Evolutionary conservation across 2,888 invertebrate genomes (phyloP).

Genomic region (Lacanobia wlatinum): DNA sequence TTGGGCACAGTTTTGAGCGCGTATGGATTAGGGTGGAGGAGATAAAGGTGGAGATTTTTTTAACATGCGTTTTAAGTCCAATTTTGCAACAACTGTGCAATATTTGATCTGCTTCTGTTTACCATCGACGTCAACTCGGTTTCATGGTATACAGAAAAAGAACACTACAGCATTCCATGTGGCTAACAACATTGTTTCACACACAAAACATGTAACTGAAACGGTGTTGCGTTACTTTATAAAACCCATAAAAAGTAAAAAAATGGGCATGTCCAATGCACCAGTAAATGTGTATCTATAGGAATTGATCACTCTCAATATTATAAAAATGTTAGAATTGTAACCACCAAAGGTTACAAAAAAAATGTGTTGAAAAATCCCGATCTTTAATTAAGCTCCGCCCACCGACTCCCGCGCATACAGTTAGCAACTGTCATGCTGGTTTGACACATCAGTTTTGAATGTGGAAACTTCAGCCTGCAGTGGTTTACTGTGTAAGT

Average conservation of each 20-base stretch:
- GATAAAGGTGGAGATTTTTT: background rate
- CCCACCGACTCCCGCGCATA: conserved; percentile 41
- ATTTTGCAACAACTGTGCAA: background rate
- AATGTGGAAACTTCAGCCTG: conserved; percentile 17
- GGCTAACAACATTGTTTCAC: background rate
- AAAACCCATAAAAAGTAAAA: background rate
- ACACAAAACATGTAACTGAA: background rate
- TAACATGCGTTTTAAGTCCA: background rate
- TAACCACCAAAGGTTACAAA: background rate
- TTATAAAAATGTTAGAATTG: background rate
- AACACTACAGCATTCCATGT: background rate
- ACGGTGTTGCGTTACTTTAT: background rate
- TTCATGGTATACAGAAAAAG: background rate
- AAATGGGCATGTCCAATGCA: background rate
- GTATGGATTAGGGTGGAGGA: conserved; percentile 2
- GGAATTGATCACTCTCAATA: too few relatives aligned
- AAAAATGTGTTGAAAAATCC: conserved; percentile 18
- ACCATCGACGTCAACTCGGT: background rate
- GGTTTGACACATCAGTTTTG: conserved; percentile 24
- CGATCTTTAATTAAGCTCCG: conserved; percentile 3
- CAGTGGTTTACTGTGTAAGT: conserved; percentile 44
- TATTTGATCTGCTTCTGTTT: background rate
- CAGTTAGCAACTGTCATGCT: conserved; percentile 40
- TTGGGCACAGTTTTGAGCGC: conserved; percentile 55
- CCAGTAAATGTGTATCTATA: too few relatives aligned